A percentile compares a stretch with the other conserved stretches of the same genome.
These are phyloP conservation scores for Prionace glauca DNA, from an alignment of 2,797 vertebrate genomes.

Conservation along the genomic window DNA sequence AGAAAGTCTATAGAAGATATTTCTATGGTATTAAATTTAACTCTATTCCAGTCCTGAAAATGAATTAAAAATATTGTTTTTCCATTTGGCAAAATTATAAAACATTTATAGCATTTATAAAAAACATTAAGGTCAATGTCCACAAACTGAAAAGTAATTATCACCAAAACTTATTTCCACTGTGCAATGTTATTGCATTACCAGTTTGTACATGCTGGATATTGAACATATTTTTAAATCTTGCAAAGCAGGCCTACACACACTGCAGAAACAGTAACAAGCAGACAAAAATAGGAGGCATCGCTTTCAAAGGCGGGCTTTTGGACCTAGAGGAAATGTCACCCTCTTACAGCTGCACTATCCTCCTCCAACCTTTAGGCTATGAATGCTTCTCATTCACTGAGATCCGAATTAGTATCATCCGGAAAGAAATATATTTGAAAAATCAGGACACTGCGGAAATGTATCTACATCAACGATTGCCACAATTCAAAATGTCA, in stretches of 20 bases:
- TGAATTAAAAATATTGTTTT: background rate
- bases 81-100: background rate
- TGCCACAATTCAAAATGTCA: no score
- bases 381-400: constrained; percentile 33
- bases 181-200: background rate
- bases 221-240: background rate
- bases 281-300: background rate
- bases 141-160: background rate
- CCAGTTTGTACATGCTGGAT: background rate
- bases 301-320: background rate
- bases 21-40: background rate
- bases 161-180: background rate
- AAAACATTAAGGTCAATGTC: background rate
- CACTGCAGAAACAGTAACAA: background rate
- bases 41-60: background rate
- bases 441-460: background rate
- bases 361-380: constrained; percentile 19
- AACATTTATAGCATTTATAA: background rate
- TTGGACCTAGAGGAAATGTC: constrained; percentile 34
- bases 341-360: constrained; percentile 1
- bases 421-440: constrained; percentile 1
- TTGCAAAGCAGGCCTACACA: background rate
- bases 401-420: background rate
- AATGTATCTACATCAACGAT: background rate
- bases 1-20: background rate